phyloP scores from a whole-genome alignment of 2,888 invertebrate species.

The Mythimna impura region DNA sequence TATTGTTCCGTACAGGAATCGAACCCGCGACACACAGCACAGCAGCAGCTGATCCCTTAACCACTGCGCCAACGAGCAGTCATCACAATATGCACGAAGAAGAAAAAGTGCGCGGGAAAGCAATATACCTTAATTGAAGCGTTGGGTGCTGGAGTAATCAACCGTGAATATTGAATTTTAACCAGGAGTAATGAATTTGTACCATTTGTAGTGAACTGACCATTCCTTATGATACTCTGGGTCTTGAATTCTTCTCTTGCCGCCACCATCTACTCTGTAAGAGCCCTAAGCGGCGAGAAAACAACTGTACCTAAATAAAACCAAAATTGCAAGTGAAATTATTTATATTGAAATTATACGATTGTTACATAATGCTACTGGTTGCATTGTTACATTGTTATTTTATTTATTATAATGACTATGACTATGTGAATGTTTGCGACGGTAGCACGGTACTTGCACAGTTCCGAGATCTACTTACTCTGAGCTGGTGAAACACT shows the following conservation, averaged over 20 bases:
- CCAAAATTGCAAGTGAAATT: slow-evolving; percentile 17
- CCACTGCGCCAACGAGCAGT: too few relatives aligned
- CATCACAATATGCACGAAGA: too few relatives aligned
- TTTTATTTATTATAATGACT: slow-evolving; percentile 23
- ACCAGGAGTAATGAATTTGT: not conserved
- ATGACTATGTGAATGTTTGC: slow-evolving; percentile 46
- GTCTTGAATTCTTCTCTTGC: not conserved
- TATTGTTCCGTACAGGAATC: too few relatives aligned
- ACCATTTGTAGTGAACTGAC: too few relatives aligned
- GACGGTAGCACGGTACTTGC: slow-evolving; percentile 65
- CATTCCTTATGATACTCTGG: not conserved
- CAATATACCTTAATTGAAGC: too few relatives aligned
- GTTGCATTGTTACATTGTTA: slow-evolving; percentile 4
- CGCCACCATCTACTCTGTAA: not conserved
- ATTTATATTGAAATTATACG: slow-evolving; percentile 24
- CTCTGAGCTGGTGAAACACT: slow-evolving; percentile 77
- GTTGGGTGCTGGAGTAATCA: too few relatives aligned
- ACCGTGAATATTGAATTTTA: too few relatives aligned
- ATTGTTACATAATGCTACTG: not conserved
- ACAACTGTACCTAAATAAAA: slow-evolving; percentile 1
- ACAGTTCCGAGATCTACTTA: slow-evolving; percentile 81
- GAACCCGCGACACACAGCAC: not conserved
- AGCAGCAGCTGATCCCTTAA: too few relatives aligned
- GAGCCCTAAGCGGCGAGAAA: not conserved
- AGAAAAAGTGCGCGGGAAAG: too few relatives aligned